Evolutionary conservation across 2,113 vertebrate species (phyloP).

Genomic region (Myotis yumanensis): DNA sequence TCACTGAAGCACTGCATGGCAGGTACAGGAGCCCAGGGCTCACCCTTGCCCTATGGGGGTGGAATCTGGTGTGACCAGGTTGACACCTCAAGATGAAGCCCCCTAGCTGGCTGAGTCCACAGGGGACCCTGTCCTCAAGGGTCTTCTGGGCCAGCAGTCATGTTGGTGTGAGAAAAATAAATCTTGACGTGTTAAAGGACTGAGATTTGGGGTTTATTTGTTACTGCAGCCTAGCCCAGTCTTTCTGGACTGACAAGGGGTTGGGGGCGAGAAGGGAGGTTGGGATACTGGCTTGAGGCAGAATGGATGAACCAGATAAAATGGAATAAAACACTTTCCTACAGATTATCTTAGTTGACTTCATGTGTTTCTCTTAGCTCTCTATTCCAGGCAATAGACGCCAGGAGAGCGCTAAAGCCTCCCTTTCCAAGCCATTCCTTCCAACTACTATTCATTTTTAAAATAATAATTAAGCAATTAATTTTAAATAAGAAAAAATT

Average conservation of each 20-base stretch:
- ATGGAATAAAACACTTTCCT: background rate
- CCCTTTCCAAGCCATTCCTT: background rate
- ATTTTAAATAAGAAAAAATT: conserved; percentile 37
- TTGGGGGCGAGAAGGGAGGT: background rate
- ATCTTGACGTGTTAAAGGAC: background rate
- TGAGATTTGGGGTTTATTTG: background rate
- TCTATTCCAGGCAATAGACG: fast-evolving
- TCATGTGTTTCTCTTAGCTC: background rate
- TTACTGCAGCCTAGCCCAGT: background rate
- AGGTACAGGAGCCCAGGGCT: too few relatives aligned
- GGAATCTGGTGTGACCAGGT: fast-evolving
- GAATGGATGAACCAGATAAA: background rate
- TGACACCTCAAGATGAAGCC: background rate
- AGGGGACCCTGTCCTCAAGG: fast-evolving
- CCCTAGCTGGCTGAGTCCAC: background rate
- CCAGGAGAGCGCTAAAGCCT: fast-evolving
- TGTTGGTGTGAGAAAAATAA: background rate
- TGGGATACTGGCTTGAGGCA: background rate
- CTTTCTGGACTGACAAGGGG: background rate
- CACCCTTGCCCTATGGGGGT: background rate
- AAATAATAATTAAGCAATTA: conserved; percentile 16
- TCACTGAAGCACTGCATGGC: fast-evolving
- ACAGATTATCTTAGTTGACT: background rate
- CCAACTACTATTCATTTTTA: background rate
- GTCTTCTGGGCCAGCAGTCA: background rate